These are phyloP conservation scores for Drosophila eugracilis DNA, from an alignment of 1,140 invertebrate species.

Conservation along the genomic window DNA sequence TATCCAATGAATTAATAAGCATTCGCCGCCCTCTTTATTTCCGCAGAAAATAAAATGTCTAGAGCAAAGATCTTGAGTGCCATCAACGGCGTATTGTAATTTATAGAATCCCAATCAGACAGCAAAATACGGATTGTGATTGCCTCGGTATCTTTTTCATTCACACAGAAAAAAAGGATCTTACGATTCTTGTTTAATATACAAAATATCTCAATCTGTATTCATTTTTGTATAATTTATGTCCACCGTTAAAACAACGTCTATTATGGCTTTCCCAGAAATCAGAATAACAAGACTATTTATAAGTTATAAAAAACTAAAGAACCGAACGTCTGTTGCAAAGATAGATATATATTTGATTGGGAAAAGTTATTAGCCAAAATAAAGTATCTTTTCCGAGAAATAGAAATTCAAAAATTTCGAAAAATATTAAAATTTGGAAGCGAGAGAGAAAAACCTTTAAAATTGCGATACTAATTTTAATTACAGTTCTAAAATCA, in stretches of 20 bases:
- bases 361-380: no score
- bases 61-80: constrained; percentile 18
- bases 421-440: no score
- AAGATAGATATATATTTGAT: no score
- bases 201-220: neutral
- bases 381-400: no score
- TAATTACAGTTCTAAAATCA: no score
- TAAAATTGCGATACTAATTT: no score
- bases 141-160: neutral
- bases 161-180: neutral
- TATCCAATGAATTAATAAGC: constrained; percentile 61
- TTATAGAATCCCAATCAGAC: constrained; percentile 40
- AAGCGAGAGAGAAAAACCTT: no score
- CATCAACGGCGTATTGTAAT: constrained; percentile 29
- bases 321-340: no score
- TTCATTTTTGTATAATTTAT: neutral
- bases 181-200: neutral
- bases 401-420: no score
- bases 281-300: no score
- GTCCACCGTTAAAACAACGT: neutral
- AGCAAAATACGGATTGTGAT: constrained; percentile 23
- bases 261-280: neutral
- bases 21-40: constrained; percentile 44
- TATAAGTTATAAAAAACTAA: no score
- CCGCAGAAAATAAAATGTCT: constrained; percentile 19